Base-by-base conservation (phyloP, 2,113 vertebrate species). In the Alethe diademata region DNA sequence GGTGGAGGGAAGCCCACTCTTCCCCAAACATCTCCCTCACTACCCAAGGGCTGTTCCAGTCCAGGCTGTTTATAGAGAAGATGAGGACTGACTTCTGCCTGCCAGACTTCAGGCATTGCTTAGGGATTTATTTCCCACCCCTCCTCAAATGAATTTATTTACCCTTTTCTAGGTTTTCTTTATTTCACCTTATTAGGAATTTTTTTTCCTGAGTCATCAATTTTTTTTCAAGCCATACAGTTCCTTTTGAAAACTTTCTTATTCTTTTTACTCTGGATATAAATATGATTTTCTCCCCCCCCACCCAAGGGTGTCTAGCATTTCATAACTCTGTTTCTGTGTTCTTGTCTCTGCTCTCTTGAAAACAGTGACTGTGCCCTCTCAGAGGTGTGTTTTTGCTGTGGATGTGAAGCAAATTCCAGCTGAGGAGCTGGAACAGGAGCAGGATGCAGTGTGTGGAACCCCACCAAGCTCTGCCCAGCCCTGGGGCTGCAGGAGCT, bases 361-460 rank as follows among this genome's bases (percentile, higher is more conserved):
- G 10, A 19, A 54, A 78, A 40, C 8, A 65, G 33, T 5, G 6
- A 2, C 28, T 11, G 19, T 74, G 28, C 20, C 56, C 85, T 29
- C 20, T 33, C 20, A 3, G 60, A 43, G 45, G 13, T 50, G 36
- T 54, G 23, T 16, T 50, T 86, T 65, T 73, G 54, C 17, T 1
- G 3, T 57, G 61, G n/a, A 5, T 6, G 11, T 19, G 56, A 43
- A 20, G 24, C 42, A 8, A 0, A 0, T 4, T 57, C 11, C 35
- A 73, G 35, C 53, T 42, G 82, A 42, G 36, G 83, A 57, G 33
- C 47, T 61, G 75, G 56, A 43, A 15, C 13, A 25, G 64, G 26
- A 75, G 57, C 6, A 3, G 28, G 31, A 19, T 0, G 1, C 54
- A 25, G 47, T 1, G 7, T 81, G 50, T 50, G 64, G 29, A 50